Base-by-base conservation (phyloP, 1,140 invertebrate genomes). In the Manduca sexta region DNA sequence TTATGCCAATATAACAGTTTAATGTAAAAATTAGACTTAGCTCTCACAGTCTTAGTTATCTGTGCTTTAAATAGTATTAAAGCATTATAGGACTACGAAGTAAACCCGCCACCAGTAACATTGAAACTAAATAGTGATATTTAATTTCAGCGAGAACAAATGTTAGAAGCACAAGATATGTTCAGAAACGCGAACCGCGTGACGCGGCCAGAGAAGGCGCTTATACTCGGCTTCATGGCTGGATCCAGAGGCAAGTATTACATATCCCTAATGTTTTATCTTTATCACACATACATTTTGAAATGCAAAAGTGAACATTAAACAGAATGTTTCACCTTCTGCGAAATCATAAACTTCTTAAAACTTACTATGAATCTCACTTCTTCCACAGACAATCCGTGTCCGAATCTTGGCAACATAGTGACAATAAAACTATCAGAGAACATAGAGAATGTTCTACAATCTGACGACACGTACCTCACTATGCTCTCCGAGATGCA, bases 211-310 rank as follows among this genome's bases (percentile, higher is more conserved):
- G 97, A 99, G 66, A 99, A 99, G 75, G 97, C 97, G 31, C 92
- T 98, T 26, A 99, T 99, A 71, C 89, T 99, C 15, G 97, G 97
- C 53, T 99, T 99, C 70, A 98, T 99, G 95, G 97, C 97, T 58
- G 97, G 97, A 1, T 95, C 95, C 4, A 91, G 95, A 88, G 94
- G 94, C 95, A 86, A 69, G 60, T 41, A 41, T 29, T 43, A 43
- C 18, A 5, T 35, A 37, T 45, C 18, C 21, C 13, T 16, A n/a
- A 11, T 11, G 2, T 21, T n/a, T 12, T n/a, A 18, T 35, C n/a
- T 34, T 0, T 16, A 12, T 35, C 16, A 35, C n/a, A 14, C 18
- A 14, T 43, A 13, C 7, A 2, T 30, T 29, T 43, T 1, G 12
- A 31, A 31, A 31, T 30, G 5, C 29, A 11, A 30, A 5, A 30